These are phyloP conservation scores for Nothoprocta perdicaria DNA, from an alignment of 2,113 vertebrate species.

Conservation along the genomic window DNA sequence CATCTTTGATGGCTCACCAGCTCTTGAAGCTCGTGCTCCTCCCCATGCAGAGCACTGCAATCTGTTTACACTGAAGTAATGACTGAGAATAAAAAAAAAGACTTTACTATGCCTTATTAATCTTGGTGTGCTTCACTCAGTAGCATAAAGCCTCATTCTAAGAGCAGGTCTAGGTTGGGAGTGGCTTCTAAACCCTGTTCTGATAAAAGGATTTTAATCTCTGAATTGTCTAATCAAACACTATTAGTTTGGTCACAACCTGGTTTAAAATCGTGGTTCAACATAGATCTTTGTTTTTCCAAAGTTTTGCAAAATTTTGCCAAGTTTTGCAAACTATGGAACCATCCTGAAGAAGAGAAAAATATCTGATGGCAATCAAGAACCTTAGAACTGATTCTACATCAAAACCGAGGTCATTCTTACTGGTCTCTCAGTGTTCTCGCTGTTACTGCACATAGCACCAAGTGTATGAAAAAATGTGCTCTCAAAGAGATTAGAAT, in stretches of 20 bases:
- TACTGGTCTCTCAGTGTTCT: background rate
- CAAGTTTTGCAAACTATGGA: background rate
- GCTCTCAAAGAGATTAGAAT: background rate
- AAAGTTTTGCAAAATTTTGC: background rate
- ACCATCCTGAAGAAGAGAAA: background rate
- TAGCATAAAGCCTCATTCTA: background rate
- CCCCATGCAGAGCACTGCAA: constrained; percentile 11
- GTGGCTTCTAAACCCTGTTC: background rate
- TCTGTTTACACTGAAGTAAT: constrained; percentile 34
- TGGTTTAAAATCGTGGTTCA: rapidly evolving
- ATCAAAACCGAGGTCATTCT: background rate
- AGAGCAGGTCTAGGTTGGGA: background rate
- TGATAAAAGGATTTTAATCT: background rate
- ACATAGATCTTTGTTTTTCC: background rate
- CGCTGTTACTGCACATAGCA: background rate
- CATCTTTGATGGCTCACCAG: constrained; percentile 8
- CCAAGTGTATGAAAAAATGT: background rate
- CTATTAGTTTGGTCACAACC: background rate
- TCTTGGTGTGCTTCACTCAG: background rate
- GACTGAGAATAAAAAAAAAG: constrained; percentile 3
- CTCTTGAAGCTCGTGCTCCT: background rate
- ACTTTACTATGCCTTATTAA: constrained; percentile 2
- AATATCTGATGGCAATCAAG: background rate
- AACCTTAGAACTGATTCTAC: background rate
- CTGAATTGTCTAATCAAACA: background rate